A percentile compares a stretch with the other conserved stretches of the same genome.
Conservation (phyloP, 2,888 invertebrate genomes). For the Callinectes sapidus region DNA sequence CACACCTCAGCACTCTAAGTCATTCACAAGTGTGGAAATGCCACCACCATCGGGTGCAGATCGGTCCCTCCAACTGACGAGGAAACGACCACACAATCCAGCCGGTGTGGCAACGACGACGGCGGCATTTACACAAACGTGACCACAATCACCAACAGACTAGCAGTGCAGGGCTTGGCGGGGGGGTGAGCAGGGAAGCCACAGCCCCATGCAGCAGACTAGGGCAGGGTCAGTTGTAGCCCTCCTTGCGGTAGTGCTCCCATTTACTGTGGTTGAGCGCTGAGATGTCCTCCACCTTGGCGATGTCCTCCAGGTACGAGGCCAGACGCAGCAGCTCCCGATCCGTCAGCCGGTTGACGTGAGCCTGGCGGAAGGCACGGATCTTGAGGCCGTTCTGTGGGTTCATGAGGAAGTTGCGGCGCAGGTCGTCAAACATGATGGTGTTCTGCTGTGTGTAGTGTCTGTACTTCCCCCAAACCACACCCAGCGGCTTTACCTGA, state of each 20-base stretch:
- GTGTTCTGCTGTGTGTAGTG: constrained; percentile 94
- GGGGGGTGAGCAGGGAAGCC: not conserved
- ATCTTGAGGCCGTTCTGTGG: constrained; percentile 94
- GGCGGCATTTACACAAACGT: not conserved
- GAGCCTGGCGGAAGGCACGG: constrained; percentile 92
- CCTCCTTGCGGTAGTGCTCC: constrained; percentile 79
- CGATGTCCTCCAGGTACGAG: constrained; percentile 88
- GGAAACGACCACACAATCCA: not conserved
- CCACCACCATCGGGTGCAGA: not conserved
- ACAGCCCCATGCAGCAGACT: not conserved
- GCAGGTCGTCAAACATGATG: constrained; percentile 97
- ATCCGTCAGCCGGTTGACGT: constrained; percentile 89
- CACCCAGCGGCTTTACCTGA: constrained; percentile 93
- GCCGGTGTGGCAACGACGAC: not conserved
- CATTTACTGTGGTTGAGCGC: constrained; percentile 92
- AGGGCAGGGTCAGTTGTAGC: constrained; percentile 59
- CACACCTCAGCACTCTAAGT: not conserved
- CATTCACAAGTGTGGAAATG: not conserved
- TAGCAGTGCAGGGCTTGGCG: not conserved
- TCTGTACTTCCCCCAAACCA: constrained; percentile 96
- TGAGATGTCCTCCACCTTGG: constrained; percentile 87
- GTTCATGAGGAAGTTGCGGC: constrained; percentile 98
- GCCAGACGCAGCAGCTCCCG: constrained; percentile 87
- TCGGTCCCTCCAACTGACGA: not conserved
- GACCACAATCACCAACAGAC: not conserved